A percentile compares a stretch with the other conserved stretches of the same genome.
phyloP scores from a whole-genome alignment of 2,888 invertebrate genomes.

The Dryocosmus kuriphilus region DNA sequence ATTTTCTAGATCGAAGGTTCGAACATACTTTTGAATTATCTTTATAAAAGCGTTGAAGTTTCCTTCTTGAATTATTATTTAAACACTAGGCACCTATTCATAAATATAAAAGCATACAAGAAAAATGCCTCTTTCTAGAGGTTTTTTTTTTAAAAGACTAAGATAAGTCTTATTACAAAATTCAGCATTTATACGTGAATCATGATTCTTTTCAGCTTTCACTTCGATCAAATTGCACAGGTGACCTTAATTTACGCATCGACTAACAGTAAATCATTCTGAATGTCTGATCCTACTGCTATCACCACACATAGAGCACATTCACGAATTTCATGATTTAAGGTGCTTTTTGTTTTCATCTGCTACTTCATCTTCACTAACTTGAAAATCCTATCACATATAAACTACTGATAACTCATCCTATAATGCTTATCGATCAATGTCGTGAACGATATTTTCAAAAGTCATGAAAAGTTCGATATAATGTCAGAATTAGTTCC shows the following conservation, averaged over 20 bases:
- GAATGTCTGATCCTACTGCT: slow-evolving; percentile 8
- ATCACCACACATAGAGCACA: neutral
- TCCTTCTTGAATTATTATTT: neutral
- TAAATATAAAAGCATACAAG: neutral
- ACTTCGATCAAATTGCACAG: slow-evolving; percentile 19
- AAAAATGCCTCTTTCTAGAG: neutral
- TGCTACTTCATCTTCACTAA: slow-evolving; percentile 29
- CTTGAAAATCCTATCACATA: neutral
- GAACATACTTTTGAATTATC: neutral
- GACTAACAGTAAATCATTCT: slow-evolving; percentile 8
- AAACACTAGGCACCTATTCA: neutral
- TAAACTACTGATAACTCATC: neutral
- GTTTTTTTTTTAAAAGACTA: neutral
- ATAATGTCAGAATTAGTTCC: neutral
- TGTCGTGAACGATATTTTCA: neutral
- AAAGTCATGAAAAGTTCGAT: neutral
- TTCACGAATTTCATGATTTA: slow-evolving; percentile 14
- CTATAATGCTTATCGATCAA: neutral
- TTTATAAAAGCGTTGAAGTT: neutral
- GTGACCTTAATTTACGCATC: slow-evolving; percentile 25
- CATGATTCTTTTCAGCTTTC: neutral
- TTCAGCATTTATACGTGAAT: neutral
- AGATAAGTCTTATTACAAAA: neutral
- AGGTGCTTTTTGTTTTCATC: slow-evolving; percentile 23
- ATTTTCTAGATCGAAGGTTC: neutral